Evolutionary conservation across 2,797 vertebrate species (phyloP).

Genomic region (Coluber constrictor): DNA sequence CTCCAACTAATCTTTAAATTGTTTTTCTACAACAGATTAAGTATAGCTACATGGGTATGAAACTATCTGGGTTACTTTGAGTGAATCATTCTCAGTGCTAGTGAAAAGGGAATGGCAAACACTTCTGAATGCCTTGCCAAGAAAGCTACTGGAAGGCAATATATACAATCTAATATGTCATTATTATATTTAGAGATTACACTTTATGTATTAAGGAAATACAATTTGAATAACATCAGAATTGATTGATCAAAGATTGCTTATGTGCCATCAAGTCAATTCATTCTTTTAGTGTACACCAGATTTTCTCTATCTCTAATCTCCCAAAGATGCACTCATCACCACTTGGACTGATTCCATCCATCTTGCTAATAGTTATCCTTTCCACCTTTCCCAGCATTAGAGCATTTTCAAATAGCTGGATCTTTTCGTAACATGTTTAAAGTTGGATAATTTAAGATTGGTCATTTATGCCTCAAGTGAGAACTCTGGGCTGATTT

Average conservation of each 20-base stretch:
- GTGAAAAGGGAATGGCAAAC: not conserved
- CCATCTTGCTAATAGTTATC: not conserved
- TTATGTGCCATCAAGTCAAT: not conserved
- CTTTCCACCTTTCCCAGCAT: not conserved
- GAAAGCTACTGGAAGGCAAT: not conserved
- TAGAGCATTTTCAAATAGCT: not conserved
- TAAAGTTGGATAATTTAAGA: not conserved
- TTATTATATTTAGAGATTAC: not conserved
- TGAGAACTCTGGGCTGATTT: not conserved
- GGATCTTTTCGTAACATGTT: not conserved
- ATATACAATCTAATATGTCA: not conserved
- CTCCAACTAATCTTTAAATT: not conserved
- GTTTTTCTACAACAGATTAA: not conserved
- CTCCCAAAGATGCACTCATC: not conserved
- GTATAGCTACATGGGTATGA: not conserved
- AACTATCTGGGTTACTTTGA: not conserved
- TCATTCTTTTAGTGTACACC: not conserved
- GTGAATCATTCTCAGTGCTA: not conserved
- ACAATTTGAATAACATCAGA: not conserved
- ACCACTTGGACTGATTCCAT: not conserved
- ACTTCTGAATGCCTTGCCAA: not conserved
- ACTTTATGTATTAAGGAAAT: not conserved
- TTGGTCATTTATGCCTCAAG: not conserved
- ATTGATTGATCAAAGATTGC: not conserved
- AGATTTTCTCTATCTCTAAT: not conserved